Conservation (phyloP, 2,888 invertebrate species). For the Pimpla rufipes region DNA sequence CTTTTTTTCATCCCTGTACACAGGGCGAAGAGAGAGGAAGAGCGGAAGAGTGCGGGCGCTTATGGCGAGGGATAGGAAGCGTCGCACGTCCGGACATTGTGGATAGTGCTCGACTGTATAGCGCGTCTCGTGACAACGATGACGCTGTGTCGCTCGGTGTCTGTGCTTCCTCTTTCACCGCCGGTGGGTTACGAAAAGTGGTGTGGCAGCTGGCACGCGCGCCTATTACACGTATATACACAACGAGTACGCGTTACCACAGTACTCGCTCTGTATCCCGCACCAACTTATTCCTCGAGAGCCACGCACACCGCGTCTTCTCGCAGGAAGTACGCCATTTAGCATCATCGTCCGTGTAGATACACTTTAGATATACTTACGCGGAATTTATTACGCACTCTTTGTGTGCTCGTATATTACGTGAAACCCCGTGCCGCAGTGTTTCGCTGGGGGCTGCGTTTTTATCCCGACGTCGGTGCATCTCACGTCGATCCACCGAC, state of each 20-base stretch:
- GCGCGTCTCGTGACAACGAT: slow-evolving; percentile 38
- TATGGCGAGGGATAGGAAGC: slow-evolving; percentile 16
- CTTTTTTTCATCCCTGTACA: slow-evolving; percentile 7
- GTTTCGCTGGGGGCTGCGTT: background rate
- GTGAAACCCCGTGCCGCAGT: slow-evolving; percentile 1
- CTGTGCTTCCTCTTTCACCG: slow-evolving; percentile 30
- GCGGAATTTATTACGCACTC: slow-evolving; percentile 17
- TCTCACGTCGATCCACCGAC: background rate
- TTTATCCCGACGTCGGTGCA: background rate
- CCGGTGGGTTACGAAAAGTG: slow-evolving; percentile 36
- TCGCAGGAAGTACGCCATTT: slow-evolving; percentile 77
- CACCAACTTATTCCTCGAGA: slow-evolving; percentile 36
- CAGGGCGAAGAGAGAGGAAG: slow-evolving; percentile 9
- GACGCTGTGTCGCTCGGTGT: slow-evolving; percentile 21
- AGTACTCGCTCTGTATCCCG: slow-evolving; percentile 8
- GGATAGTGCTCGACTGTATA: slow-evolving; percentile 11
- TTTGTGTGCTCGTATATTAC: slow-evolving; percentile 8
- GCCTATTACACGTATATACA: background rate
- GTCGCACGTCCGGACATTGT: slow-evolving; percentile 23
- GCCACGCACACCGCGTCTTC: slow-evolving; percentile 63
- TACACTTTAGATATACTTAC: slow-evolving; percentile 36
- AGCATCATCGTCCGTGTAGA: slow-evolving; percentile 52
- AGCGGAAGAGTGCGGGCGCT: slow-evolving; percentile 15
- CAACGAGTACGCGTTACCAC: background rate
- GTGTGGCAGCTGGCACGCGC: slow-evolving; percentile 53